Conservation (phyloP, 2,888 invertebrate species). For the Congeria kusceri region DNA sequence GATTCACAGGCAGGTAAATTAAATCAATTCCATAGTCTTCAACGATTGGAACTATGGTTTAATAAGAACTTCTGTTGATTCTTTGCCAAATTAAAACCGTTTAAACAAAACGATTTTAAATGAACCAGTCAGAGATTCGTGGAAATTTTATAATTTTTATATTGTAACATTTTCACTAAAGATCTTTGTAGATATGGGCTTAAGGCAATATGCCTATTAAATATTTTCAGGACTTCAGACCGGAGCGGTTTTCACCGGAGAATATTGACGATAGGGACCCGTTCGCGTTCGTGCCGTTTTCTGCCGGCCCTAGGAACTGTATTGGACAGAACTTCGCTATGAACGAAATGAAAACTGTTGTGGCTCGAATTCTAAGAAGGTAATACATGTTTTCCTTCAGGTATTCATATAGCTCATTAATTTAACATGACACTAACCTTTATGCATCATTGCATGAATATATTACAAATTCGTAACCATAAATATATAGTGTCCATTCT, state of each 20-base stretch:
- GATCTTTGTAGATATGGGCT: not conserved
- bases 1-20: too few species aligned
- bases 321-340: constrained; percentile 83
- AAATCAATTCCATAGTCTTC: too few species aligned
- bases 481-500: too few species aligned
- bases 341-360: constrained; percentile 78
- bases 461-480: too few species aligned
- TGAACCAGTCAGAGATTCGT: not conserved
- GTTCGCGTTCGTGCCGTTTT: constrained; percentile 78
- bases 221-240: constrained; percentile 67
- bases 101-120: not conserved
- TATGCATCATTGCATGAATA: too few species aligned
- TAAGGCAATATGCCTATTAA: not conserved
- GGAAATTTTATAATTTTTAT: too few species aligned
- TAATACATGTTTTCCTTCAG: constrained; percentile 14
- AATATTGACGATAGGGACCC: constrained; percentile 71
- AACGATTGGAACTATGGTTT: too few species aligned
- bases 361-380: constrained; percentile 75
- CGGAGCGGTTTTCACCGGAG: constrained; percentile 76
- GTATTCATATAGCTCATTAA: too few species aligned
- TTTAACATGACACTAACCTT: too few species aligned
- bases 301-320: constrained; percentile 82
- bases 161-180: too few species aligned
- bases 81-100: too few species aligned
- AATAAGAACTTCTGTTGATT: too few species aligned